phyloP scores from a whole-genome alignment of 1,140 invertebrate genomes.

The Drosophila lacteicornis region DNA sequence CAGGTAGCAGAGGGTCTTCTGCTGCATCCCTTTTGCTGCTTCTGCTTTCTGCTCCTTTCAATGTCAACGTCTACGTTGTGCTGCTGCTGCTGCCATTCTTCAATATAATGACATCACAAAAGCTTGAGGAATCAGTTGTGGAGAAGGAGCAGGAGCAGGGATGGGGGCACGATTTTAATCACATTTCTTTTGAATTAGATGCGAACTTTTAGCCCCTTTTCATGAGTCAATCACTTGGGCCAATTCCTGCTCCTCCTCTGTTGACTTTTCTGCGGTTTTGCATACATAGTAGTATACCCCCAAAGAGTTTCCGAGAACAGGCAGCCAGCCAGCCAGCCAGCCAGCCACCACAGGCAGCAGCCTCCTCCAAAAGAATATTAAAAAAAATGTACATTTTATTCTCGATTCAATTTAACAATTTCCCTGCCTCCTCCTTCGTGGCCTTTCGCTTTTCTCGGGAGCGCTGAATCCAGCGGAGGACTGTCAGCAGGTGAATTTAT shows the following conservation, averaged over 20 bases:
- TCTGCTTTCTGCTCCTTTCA: slow-evolving; percentile 60
- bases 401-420: slow-evolving; percentile 71
- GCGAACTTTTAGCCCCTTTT: slow-evolving; percentile 73
- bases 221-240: slow-evolving; percentile 75
- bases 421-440: slow-evolving; percentile 17
- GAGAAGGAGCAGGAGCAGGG: slow-evolving; percentile 41
- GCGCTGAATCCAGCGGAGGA: slow-evolving; percentile 28
- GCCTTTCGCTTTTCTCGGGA: slow-evolving; percentile 77
- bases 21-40: slow-evolving; percentile 36
- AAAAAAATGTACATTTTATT: slow-evolving; percentile 41
- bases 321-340: neutral
- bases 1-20: slow-evolving; percentile 29
- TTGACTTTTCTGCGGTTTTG: slow-evolving; percentile 16
- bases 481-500: slow-evolving; percentile 83
- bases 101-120: slow-evolving; percentile 84
- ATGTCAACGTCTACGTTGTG: slow-evolving; percentile 64
- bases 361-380: slow-evolving; percentile 28
- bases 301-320: slow-evolving; percentile 55
- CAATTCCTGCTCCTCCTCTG: slow-evolving; percentile 8
- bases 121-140: slow-evolving; percentile 56
- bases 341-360: neutral
- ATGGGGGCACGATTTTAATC: slow-evolving; percentile 73
- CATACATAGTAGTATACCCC: slow-evolving; percentile 22
- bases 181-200: slow-evolving; percentile 83
- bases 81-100: slow-evolving; percentile 69